phyloP scores from a whole-genome alignment of 1,140 invertebrate genomes.

The Penaeus japonicus region DNA sequence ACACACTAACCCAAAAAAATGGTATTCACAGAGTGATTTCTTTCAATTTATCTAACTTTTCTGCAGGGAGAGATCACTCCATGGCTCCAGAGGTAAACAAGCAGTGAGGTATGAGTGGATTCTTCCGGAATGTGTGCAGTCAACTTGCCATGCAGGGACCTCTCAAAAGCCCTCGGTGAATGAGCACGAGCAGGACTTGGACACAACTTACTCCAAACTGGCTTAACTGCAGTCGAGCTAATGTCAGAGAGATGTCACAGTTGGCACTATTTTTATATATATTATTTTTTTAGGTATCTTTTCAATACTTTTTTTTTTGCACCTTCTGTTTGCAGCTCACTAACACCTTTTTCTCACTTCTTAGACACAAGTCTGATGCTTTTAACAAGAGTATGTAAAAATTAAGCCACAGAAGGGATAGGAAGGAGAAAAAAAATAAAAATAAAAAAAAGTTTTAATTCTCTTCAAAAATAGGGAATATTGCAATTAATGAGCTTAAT shows the following conservation, averaged over 20 bases:
- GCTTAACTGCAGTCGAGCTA: too few relatives aligned
- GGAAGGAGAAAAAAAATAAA: background rate
- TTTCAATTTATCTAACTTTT: too few relatives aligned
- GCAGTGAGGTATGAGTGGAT: conserved; percentile 19
- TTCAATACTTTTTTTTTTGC: background rate
- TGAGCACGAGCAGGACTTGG: background rate
- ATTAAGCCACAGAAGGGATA: background rate
- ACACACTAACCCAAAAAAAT: too few relatives aligned
- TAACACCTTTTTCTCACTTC: background rate
- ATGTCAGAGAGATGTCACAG: too few relatives aligned
- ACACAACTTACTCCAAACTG: background rate
- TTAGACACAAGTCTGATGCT: too few relatives aligned
- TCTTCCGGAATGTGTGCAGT: conserved; percentile 38
- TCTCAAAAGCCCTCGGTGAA: background rate
- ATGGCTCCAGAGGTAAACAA: conserved; percentile 22
- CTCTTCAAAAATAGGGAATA: too few relatives aligned
- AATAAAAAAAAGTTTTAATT: too few relatives aligned
- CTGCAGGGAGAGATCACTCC: conserved; percentile 10
- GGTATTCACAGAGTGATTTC: too few relatives aligned
- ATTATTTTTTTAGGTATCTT: too few relatives aligned
- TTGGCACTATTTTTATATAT: too few relatives aligned
- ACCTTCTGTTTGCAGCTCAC: background rate
- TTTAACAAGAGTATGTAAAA: background rate
- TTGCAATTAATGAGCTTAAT: background rate
- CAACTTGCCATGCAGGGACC: conserved; percentile 22